Percentiles rank a stretch among this genome's conserved stretches.
These are phyloP conservation scores for Zosterops japonicus DNA, from an alignment of 2,113 vertebrate genomes.

Conservation along the genomic window DNA sequence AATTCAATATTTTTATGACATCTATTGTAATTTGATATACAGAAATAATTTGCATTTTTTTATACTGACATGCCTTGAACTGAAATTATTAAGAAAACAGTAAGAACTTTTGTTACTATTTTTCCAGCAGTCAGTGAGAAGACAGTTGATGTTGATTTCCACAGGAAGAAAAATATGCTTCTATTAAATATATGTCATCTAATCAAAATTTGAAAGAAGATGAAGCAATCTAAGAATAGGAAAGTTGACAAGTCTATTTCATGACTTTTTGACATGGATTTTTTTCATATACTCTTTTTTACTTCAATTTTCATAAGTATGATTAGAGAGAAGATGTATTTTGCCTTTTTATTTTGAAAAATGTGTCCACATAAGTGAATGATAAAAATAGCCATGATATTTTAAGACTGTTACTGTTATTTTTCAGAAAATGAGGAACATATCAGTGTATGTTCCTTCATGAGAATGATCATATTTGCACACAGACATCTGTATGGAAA, in stretches of 20 bases:
- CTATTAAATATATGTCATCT: not conserved
- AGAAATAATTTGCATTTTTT: not conserved
- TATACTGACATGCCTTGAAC: not conserved
- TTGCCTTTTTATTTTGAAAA: not conserved
- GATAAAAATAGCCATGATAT: not conserved
- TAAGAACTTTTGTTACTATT: not conserved
- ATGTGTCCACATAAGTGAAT: not conserved
- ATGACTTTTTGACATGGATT: not conserved
- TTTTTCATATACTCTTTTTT: not conserved
- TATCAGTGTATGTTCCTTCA: not conserved
- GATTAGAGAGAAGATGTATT: not conserved
- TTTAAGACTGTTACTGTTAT: rapidly evolving
- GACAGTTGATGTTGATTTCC: not conserved
- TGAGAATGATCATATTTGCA: not conserved
- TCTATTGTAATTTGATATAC: not conserved
- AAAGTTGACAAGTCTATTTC: not conserved
- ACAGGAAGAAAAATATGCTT: not conserved
- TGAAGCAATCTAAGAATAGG: not conserved
- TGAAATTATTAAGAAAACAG: not conserved
- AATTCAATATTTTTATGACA: not conserved
- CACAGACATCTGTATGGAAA: not conserved
- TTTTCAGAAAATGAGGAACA: not conserved
- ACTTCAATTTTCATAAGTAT: not conserved
- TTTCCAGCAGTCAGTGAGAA: not conserved
- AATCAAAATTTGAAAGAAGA: not conserved